Conservation (phyloP, 2,888 invertebrate genomes). For the Standfussiana lucernea region DNA sequence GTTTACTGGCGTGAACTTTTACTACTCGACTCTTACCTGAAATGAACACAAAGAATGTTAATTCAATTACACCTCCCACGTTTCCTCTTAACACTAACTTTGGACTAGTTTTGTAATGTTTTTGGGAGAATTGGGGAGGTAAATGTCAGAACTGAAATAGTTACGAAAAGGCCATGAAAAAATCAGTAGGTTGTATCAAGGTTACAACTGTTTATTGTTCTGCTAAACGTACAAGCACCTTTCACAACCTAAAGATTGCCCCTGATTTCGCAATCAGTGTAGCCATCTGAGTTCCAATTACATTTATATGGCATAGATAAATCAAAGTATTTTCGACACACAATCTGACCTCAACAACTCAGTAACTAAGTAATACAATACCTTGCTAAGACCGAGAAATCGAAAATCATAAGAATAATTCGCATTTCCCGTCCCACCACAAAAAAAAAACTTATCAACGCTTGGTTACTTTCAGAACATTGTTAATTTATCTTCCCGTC, state of each 20-base stretch:
- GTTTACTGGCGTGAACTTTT: constrained; percentile 57
- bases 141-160: constrained; percentile 28
- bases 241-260: too few relatives aligned
- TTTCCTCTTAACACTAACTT: constrained; percentile 27
- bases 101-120: constrained; percentile 18
- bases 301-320: too few relatives aligned
- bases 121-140: constrained; percentile 29
- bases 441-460: neutral
- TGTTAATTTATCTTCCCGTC: neutral
- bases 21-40: constrained; percentile 62
- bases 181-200: neutral
- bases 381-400: neutral
- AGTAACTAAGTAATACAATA: neutral
- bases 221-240: too few relatives aligned
- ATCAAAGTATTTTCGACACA: too few relatives aligned
- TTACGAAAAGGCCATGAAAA: neutral
- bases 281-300: too few relatives aligned
- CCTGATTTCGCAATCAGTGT: too few relatives aligned
- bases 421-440: neutral
- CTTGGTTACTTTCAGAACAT: neutral
- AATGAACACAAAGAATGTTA: constrained; percentile 64
- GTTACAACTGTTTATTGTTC: neutral
- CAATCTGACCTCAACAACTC: neutral
- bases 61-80: constrained; percentile 57
- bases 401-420: neutral